Evolutionary conservation across 2,113 vertebrate species (phyloP).

Genomic region (Chiloscyllium plagiosum): DNA sequence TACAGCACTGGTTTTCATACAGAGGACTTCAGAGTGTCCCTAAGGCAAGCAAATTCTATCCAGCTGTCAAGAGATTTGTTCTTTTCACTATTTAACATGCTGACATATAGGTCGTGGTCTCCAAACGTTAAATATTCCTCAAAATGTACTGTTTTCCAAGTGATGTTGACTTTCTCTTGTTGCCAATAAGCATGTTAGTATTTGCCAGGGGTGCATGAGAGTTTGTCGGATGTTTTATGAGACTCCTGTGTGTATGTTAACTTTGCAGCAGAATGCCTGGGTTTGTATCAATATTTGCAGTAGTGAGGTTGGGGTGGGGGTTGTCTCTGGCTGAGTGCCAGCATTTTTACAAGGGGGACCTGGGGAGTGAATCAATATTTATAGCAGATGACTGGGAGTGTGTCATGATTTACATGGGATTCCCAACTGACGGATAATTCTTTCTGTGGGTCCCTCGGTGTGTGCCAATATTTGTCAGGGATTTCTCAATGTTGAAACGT

Average conservation of each 20-base stretch:
- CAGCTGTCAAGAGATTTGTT: not conserved
- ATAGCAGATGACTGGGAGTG: not conserved
- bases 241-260: too few species aligned
- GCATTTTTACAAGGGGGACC: not conserved
- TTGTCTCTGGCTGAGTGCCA: not conserved
- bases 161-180: not conserved
- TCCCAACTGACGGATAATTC: not conserved
- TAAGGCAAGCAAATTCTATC: not conserved
- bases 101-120: not conserved
- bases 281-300: not conserved
- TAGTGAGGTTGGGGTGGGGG: not conserved
- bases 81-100: not conserved
- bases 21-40: not conserved
- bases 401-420: not conserved
- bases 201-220: not conserved
- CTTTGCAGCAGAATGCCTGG: not conserved
- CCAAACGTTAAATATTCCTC: not conserved
- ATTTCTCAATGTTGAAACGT: not conserved
- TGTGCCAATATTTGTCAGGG: not conserved
- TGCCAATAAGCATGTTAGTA: not conserved
- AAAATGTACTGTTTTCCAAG: not conserved
- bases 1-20: not conserved
- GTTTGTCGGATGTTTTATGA: not conserved
- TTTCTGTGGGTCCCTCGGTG: not conserved
- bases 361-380: not conserved